phyloP scores from a whole-genome alignment of 2,888 invertebrate genomes.

The Rhogogaster chlorosoma region DNA sequence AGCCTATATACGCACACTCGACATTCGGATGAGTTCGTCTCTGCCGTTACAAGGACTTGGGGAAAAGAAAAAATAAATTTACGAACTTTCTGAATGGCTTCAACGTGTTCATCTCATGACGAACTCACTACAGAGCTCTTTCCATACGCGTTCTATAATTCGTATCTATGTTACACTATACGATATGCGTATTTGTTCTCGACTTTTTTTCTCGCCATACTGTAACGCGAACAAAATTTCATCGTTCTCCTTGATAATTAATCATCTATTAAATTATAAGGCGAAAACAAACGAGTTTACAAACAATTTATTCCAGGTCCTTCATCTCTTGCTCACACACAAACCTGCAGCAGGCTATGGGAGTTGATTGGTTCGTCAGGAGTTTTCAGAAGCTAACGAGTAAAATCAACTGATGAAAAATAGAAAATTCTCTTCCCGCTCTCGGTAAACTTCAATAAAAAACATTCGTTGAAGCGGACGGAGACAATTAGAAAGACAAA shows the following conservation, averaged over 20 bases:
- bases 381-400: conserved; percentile 27
- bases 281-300: neutral
- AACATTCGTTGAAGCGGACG: neutral
- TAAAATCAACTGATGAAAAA: conserved; percentile 39
- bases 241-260: neutral
- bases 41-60: neutral
- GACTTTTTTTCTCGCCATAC: neutral
- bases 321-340: neutral
- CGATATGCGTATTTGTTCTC: neutral
- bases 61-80: conserved; percentile 7
- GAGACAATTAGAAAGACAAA: conserved; percentile 18
- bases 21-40: neutral
- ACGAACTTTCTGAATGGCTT: conserved; percentile 29
- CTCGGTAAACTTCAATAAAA: neutral
- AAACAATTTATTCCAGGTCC: neutral
- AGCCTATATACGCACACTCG: neutral
- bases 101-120: neutral
- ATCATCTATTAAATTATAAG: neutral
- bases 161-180: neutral
- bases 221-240: neutral
- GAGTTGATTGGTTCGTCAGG: conserved; percentile 29
- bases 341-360: neutral
- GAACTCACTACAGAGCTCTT: neutral
- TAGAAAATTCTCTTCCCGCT: neutral
- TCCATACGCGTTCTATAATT: neutral